Evolutionary conservation across 2,888 invertebrate genomes (phyloP), one percentile per base, ranked within the genome.

Genomic region (Melieria picta): DNA sequence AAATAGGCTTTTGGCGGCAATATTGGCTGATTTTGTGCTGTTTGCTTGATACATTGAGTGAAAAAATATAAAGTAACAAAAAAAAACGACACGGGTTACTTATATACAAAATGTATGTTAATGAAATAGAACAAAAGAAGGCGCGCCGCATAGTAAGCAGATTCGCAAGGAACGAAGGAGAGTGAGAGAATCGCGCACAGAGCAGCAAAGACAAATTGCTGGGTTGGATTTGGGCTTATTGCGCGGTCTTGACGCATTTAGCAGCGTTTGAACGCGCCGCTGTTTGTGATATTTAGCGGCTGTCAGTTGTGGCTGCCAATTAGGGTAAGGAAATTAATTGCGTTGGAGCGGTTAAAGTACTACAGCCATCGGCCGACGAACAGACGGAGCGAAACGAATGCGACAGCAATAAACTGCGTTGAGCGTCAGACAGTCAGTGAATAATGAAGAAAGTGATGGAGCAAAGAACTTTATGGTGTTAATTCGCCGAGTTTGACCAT

Each of bases 61-160:
- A 30, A 30, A 30, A 30, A 30, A 30, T 30, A 30, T 30, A 30
- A 30, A 30, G 30, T 30, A 30, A 30, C 30, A 30, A 30, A 30
- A 30, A 30, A 30, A 30, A 30, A 30, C 30, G 30, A 30, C 30
- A 30, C 2, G 30, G 30, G 30, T 30, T 30, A 30, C 30, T 30
- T 30, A 30, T 71, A 66, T 66, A 62, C 57, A 71, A 66, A 66
- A 62, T 71, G 63, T 71, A 71, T 71, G 62, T 71, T 71, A 71
- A 66, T 71, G 65, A 71, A 71, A 61, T 55, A 63, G 66, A 43
- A 52, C 60, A 67, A 67, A 67, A 60, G 60, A 61, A 67, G 52
- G 60, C 45, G 60, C 60, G 45, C 30, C 42, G 10, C 58, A 48
- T 5, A 4, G n/a, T 43, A 52, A 52, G 16, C 13, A 3, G 30